These are phyloP conservation scores for Timandra comae DNA, from an alignment of 2,888 invertebrate genomes.

Conservation along the genomic window DNA sequence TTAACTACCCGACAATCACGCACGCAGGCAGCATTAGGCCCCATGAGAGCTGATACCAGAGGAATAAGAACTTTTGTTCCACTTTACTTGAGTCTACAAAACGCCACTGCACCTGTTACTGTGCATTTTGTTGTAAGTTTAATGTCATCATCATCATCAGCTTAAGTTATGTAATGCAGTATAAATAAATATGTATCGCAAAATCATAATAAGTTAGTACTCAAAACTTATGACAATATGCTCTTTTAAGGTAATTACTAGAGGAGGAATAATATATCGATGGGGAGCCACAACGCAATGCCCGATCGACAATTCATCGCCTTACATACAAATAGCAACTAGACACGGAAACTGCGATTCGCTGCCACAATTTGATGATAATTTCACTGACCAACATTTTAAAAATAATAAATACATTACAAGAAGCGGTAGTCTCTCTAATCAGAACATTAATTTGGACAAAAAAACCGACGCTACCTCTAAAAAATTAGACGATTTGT, in stretches of 20 bases:
- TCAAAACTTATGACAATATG: too few relatives aligned
- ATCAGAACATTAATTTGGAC: too few relatives aligned
- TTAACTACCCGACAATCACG: conserved; percentile 29
- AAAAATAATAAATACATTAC: not conserved
- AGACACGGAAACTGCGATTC: conserved; percentile 39
- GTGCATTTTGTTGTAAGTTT: conserved; percentile 65
- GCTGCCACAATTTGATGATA: conserved; percentile 13
- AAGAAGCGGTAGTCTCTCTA: too few relatives aligned
- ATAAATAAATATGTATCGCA: too few relatives aligned
- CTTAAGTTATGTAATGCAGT: too few relatives aligned
- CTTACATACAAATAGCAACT: conserved; percentile 37
- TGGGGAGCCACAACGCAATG: conserved; percentile 72
- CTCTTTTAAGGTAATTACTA: conserved; percentile 54
- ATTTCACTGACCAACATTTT: not conserved
- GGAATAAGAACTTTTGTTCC: conserved; percentile 47
- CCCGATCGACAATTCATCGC: conserved; percentile 38
- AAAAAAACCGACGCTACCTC: too few relatives aligned
- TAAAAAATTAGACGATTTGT: too few relatives aligned
- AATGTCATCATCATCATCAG: too few relatives aligned
- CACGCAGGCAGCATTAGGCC: conserved; percentile 41
- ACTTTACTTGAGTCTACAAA: conserved; percentile 44
- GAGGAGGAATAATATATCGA: conserved; percentile 63
- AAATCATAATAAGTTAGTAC: too few relatives aligned
- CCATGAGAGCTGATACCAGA: conserved; percentile 36
- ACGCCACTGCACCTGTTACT: conserved; percentile 40